Evolutionary conservation across 2,797 vertebrate species (phyloP).

Genomic region (Scolopax bukidnonensis): DNA sequence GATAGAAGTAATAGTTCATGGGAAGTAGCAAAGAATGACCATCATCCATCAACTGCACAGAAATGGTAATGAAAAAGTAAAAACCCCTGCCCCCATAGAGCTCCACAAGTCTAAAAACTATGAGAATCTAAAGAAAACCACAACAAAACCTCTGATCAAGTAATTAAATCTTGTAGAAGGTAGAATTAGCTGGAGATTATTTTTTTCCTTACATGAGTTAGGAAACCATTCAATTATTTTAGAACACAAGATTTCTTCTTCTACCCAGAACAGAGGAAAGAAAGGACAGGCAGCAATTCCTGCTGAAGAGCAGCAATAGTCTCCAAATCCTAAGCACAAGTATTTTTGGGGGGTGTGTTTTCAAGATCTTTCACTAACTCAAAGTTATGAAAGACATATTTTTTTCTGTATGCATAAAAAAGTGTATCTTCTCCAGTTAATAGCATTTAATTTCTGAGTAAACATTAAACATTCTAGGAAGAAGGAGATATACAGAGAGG

Average conservation of each 20-base stretch:
- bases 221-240: not conserved
- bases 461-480: not conserved
- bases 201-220: not conserved
- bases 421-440: not conserved
- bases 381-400: not conserved
- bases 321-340: not conserved
- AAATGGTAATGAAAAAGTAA: not conserved
- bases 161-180: not conserved
- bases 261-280: not conserved
- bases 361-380: not conserved
- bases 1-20: constrained; percentile 23
- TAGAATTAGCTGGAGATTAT: not conserved
- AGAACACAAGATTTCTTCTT: not conserved
- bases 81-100: not conserved
- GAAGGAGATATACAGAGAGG: not conserved
- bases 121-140: not conserved
- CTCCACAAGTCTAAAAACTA: not conserved
- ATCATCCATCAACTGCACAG: constrained; percentile 18
- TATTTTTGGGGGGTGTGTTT: not conserved
- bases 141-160: not conserved
- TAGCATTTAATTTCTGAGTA: not conserved
- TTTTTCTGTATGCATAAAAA: not conserved
- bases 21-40: not conserved
- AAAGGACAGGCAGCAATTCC: not conserved
- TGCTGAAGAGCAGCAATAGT: not conserved